Conservation (phyloP, 37 sponge, comb jelly and placozoan species). For the Diacarnus erythraeanus region DNA sequence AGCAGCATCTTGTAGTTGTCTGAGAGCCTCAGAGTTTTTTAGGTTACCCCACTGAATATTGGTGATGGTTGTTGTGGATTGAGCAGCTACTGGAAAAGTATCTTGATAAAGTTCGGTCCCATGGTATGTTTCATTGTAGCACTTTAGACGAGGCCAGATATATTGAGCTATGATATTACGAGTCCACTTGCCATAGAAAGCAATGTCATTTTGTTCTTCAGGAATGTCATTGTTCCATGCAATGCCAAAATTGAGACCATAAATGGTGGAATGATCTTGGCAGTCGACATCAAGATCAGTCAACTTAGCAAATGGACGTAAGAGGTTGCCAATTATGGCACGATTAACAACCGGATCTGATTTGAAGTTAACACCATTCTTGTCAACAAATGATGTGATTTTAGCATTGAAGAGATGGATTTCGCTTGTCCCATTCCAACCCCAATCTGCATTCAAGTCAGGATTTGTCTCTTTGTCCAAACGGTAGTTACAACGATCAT, state of each 20-base stretch:
- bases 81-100: constrained; percentile 1
- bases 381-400: constrained; percentile 16
- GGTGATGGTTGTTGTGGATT: constrained; percentile 10
- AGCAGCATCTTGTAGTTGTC: constrained; percentile 4
- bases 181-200: constrained; percentile 34
- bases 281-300: constrained; percentile 39
- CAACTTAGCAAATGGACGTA: constrained; percentile 38
- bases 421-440: constrained; percentile 30
- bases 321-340: constrained; percentile 15
- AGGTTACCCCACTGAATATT: constrained; percentile 23
- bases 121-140: background rate
- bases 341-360: constrained; percentile 13
- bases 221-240: background rate
- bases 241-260: constrained; percentile 44
- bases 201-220: background rate
- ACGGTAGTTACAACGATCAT: constrained; percentile 24
- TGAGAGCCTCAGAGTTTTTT: background rate
- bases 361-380: background rate
- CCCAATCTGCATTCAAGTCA: background rate
- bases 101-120: background rate
- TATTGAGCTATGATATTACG: constrained; percentile 28
- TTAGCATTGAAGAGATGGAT: constrained; percentile 9
- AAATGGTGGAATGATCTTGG: constrained; percentile 14
- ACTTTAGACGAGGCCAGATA: constrained; percentile 15
- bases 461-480: background rate